phyloP scores from a whole-genome alignment of 2,797 vertebrate species.

The Leptatherina wallacei region DNA sequence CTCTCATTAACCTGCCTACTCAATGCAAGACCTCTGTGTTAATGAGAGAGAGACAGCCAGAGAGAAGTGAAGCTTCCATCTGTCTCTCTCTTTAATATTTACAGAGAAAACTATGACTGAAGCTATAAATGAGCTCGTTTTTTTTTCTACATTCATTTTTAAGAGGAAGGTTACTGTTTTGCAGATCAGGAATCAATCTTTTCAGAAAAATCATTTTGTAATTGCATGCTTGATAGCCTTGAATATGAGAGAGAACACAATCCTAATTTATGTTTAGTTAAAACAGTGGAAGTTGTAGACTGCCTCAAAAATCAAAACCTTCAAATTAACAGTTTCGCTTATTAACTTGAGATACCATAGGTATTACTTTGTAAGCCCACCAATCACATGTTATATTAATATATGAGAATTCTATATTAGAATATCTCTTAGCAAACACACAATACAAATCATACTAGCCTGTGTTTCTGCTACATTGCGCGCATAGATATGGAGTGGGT shows the following conservation, averaged over 20 bases:
- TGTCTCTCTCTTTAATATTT: slow-evolving; percentile 2
- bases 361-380: neutral
- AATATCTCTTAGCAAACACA: neutral
- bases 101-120: slow-evolving; percentile 8
- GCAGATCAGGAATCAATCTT: neutral
- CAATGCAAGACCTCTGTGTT: slow-evolving; percentile 67
- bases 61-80: slow-evolving; percentile 15
- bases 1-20: slow-evolving; percentile 80
- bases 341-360: neutral
- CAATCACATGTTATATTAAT: neutral
- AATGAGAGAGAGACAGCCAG: slow-evolving; percentile 51
- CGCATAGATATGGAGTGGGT: slow-evolving; percentile 22
- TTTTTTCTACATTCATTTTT: neutral
- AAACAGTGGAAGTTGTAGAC: neutral
- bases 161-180: slow-evolving; percentile 8
- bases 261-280: neutral
- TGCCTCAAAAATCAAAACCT: neutral
- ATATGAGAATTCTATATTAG: neutral
- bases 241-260: neutral
- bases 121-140: neutral
- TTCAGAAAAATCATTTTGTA: neutral
- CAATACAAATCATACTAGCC: neutral
- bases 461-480: slow-evolving; percentile 12
- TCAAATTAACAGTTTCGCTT: neutral
- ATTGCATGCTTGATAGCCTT: neutral